Conservation (phyloP, 92 coral and sea anemone species). For the Porites cylindrica region DNA sequence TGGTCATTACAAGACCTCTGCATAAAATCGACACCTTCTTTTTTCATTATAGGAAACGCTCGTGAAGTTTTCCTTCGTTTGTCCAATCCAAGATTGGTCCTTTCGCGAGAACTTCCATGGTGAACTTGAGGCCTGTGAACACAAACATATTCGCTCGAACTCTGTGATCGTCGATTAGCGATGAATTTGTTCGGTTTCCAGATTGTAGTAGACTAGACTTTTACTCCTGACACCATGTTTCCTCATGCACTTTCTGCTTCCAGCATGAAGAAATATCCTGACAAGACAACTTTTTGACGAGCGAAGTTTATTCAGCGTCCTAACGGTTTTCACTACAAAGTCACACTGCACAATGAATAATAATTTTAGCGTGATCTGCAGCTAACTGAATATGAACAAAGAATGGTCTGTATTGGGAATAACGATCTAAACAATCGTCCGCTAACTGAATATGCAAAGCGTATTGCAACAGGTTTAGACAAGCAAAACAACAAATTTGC, state of each 20-base stretch:
- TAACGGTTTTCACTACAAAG: too few species aligned
- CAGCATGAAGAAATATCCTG: too few species aligned
- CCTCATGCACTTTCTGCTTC: not conserved
- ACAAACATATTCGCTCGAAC: not conserved
- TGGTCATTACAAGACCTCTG: conserved; percentile 35
- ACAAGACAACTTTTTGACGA: too few species aligned
- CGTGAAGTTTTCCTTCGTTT: conserved; percentile 3
- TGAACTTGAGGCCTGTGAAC: conserved; percentile 7
- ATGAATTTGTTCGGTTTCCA: conserved; percentile 6
- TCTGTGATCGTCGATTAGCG: conserved; percentile 10
- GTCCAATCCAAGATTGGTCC: conserved; percentile 20
- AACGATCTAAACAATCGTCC: too few species aligned
- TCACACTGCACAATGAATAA: too few species aligned
- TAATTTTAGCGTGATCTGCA: too few species aligned
- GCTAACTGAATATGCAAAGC: too few species aligned
- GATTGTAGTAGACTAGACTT: not conserved
- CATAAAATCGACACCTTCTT: conserved; percentile 17
- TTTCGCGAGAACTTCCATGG: conserved; percentile 28
- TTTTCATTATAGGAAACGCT: conserved; percentile 19
- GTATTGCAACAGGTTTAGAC: too few species aligned
- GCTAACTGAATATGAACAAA: too few species aligned
- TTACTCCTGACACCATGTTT: conserved; percentile 33
- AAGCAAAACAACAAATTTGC: too few species aligned
- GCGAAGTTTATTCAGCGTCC: too few species aligned
- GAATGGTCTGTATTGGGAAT: too few species aligned